These are phyloP conservation scores for Tetragonisca angustula DNA, from an alignment of 2,888 invertebrate genomes.

Conservation along the genomic window DNA sequence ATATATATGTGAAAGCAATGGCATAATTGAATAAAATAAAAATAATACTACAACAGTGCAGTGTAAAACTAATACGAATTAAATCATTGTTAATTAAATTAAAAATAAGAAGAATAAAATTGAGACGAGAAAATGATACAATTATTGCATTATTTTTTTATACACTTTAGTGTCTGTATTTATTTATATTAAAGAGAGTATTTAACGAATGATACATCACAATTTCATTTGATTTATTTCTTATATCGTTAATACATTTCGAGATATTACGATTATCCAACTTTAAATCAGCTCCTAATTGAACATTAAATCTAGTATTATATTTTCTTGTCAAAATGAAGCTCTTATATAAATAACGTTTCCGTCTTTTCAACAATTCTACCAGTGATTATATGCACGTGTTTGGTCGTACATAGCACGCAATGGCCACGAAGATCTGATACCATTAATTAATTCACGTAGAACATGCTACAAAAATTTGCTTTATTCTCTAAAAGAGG, in stretches of 20 bases:
- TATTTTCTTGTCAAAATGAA: not conserved
- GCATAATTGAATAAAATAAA: too few species aligned
- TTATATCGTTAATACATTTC: not conserved
- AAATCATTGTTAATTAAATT: too few species aligned
- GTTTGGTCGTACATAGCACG: not conserved
- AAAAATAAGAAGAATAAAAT: too few species aligned
- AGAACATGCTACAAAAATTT: constrained; percentile 4
- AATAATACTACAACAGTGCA: too few species aligned
- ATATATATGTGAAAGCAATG: too few species aligned
- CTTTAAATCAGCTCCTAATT: not conserved
- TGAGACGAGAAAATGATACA: too few species aligned
- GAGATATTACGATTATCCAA: not conserved
- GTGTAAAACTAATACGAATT: too few species aligned
- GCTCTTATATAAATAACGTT: not conserved
- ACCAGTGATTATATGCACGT: not conserved
- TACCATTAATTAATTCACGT: not conserved
- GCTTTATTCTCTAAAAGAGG: not conserved
- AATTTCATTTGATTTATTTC: not conserved
- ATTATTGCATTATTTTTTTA: too few species aligned
- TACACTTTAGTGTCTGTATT: not conserved
- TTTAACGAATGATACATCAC: not conserved
- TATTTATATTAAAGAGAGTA: not conserved
- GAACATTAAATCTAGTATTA: not conserved
- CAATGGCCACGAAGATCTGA: not conserved
- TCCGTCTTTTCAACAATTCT: not conserved